phyloP scores from a whole-genome alignment of 2,888 invertebrate genomes.

The Xestia c-nigrum region DNA sequence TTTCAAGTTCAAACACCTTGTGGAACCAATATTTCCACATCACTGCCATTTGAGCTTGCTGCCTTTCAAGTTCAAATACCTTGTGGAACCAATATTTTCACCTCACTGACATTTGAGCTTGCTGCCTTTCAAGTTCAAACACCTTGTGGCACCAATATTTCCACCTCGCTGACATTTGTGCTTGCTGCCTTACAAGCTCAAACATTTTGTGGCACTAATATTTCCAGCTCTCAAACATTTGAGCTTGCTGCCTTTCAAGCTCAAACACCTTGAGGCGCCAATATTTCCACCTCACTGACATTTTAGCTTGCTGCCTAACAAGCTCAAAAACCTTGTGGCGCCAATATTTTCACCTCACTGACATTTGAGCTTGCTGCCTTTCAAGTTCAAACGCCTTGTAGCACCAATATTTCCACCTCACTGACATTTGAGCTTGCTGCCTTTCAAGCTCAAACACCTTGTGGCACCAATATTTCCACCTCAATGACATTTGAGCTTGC shows the following conservation, averaged over 20 bases:
- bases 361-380: neutral
- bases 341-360: too few species aligned
- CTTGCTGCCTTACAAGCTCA: too few species aligned
- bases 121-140: neutral
- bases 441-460: neutral
- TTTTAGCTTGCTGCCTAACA: too few species aligned
- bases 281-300: too few species aligned
- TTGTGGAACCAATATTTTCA: neutral
- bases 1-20: neutral
- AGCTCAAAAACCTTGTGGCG: too few species aligned
- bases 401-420: neutral
- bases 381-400: neutral
- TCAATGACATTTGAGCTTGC: neutral
- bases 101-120: neutral
- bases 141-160: too few species aligned
- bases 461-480: neutral
- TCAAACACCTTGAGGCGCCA: too few species aligned
- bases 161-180: too few species aligned
- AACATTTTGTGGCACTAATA: too few species aligned
- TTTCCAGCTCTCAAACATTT: too few species aligned
- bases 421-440: neutral
- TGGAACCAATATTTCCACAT: neutral
- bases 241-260: too few species aligned
- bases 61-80: neutral
- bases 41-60: neutral